Evolutionary conservation across 1,140 invertebrate genomes (phyloP).

Genomic region (Anthonomus grandis): DNA sequence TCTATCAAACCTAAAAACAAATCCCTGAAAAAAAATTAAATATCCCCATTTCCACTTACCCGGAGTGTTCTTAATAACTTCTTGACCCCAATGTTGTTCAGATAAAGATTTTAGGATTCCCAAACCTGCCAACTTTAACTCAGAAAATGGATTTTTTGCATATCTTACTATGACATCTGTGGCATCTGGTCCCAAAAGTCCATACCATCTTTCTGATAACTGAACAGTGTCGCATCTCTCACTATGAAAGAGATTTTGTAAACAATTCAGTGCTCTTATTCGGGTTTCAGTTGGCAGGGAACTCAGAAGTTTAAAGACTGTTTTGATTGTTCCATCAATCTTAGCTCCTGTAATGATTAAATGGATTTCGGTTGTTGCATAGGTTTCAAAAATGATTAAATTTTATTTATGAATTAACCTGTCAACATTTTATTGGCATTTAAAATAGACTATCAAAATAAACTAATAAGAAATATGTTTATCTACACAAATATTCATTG

Average conservation of each 20-base stretch:
- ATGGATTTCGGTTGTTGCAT: neutral
- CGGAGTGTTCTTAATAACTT: conserved; percentile 54
- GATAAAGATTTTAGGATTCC: conserved; percentile 54
- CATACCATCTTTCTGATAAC: conserved; percentile 56
- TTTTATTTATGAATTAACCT: neutral
- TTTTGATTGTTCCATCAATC: conserved; percentile 54
- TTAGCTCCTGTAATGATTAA: conserved; percentile 31
- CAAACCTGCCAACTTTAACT: conserved; percentile 56
- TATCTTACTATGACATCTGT: conserved; percentile 56
- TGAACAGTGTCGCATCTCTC: conserved; percentile 24
- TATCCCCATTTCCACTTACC: conserved; percentile 29
- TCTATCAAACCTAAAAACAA: conserved; percentile 62
- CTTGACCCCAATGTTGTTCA: conserved; percentile 61
- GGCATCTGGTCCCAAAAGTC: conserved; percentile 52
- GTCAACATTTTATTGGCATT: too few relatives aligned
- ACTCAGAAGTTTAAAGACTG: conserved; percentile 54
- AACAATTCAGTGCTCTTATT: conserved; percentile 59
- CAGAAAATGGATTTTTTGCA: conserved; percentile 61
- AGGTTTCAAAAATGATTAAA: conserved; percentile 35
- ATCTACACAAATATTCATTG: too few relatives aligned
- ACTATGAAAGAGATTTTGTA: conserved; percentile 54
- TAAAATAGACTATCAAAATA: too few relatives aligned
- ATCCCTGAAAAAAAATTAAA: conserved; percentile 14
- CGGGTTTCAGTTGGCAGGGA: conserved; percentile 59
- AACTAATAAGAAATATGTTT: neutral